Evolutionary conservation across 2,113 vertebrate genomes (phyloP).

Genomic region (Gopherus evgoodei): DNA sequence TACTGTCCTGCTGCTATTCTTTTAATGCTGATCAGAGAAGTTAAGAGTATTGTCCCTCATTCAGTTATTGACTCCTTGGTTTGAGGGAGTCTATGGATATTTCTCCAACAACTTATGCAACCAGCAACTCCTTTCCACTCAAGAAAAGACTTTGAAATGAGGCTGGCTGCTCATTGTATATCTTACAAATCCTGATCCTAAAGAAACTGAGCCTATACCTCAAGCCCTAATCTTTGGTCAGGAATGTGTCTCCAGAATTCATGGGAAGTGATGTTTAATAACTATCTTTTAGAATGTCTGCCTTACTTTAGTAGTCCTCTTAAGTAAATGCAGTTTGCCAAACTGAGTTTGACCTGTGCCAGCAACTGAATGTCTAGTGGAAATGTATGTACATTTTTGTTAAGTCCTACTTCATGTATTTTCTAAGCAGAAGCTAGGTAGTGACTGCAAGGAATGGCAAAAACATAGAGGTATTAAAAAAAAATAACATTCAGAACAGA

Average conservation of each 20-base stretch:
- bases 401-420: not conserved
- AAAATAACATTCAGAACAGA: not conserved
- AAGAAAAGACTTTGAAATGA: not conserved
- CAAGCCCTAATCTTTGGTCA: rapidly evolving
- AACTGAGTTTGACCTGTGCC: not conserved
- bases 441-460: not conserved
- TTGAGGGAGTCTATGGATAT: not conserved
- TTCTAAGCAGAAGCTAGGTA: not conserved
- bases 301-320: not conserved
- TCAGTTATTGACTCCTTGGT: not conserved
- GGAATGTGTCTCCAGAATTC: rapidly evolving
- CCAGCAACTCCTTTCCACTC: not conserved
- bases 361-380: not conserved
- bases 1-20: not conserved
- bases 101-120: not conserved
- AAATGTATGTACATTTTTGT: not conserved
- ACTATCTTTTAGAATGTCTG: not conserved
- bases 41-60: not conserved
- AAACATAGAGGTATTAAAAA: not conserved
- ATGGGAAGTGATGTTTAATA: not conserved
- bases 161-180: not conserved
- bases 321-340: not conserved
- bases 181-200: not conserved
- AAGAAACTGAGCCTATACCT: not conserved
- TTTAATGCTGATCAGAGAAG: constrained; percentile 20